Evolutionary conservation across 2,113 vertebrate species (phyloP).

Genomic region (Pachycephala philippinensis): DNA sequence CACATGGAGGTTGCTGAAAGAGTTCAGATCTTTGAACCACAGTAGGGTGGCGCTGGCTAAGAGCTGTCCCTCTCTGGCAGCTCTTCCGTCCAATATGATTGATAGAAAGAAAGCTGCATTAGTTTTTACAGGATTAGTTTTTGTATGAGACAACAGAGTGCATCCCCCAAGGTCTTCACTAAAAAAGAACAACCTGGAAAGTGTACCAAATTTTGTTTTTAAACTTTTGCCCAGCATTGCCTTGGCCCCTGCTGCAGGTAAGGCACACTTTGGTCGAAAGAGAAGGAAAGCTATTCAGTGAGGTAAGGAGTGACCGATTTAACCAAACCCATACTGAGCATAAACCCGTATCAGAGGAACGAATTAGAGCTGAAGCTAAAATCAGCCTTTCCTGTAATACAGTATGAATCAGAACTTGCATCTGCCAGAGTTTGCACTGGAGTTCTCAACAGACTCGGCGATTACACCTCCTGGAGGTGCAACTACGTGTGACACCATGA

Average conservation of each 20-base stretch:
- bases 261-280: not conserved
- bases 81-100: not conserved
- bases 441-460: not conserved
- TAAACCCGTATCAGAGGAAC: not conserved
- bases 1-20: constrained; percentile 11
- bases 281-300: not conserved
- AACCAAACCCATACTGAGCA: not conserved
- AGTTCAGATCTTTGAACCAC: not conserved
- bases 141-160: not conserved
- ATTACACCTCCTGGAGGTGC: constrained; percentile 21
- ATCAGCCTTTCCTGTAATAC: not conserved
- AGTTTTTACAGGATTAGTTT: not conserved
- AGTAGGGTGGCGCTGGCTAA: not conserved
- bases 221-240: not conserved
- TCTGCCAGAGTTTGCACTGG: not conserved
- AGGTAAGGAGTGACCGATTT: not conserved
- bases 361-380: not conserved
- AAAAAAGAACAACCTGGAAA: not conserved
- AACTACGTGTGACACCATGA: not conserved
- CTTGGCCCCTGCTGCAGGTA: not conserved
- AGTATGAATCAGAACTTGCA: not conserved
- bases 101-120: not conserved
- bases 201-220: not conserved
- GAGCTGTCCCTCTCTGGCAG: not conserved
- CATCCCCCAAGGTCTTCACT: not conserved